A percentile compares a stretch with the other conserved stretches of the same genome.
Conservation (phyloP, 2,113 vertebrate species). For the Riparia riparia region DNA sequence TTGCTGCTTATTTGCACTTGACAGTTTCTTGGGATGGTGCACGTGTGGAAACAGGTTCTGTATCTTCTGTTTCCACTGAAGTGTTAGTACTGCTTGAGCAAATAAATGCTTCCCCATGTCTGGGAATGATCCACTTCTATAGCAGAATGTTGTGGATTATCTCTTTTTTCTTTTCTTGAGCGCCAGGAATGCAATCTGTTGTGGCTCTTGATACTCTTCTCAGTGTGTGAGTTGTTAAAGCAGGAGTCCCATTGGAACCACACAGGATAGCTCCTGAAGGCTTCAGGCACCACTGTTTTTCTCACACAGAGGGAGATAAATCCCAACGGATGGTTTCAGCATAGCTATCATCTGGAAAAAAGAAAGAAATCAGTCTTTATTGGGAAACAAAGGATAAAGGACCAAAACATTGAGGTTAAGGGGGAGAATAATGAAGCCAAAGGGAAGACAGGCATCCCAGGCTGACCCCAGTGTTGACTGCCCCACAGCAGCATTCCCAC, state of each 20-base stretch:
- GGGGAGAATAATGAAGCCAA: not conserved
- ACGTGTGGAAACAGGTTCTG: not conserved
- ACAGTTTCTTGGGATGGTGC: not conserved
- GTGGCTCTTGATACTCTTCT: not conserved
- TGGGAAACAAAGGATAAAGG: not conserved
- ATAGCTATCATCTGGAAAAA: not conserved
- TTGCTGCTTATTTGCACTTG: not conserved
- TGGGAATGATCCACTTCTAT: not conserved
- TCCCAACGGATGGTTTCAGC: not conserved
- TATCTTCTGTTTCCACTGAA: not conserved
- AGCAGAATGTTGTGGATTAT: not conserved
- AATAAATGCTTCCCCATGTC: not conserved
- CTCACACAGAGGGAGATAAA: not conserved
- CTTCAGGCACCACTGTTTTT: not conserved
- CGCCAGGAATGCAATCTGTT: not conserved
- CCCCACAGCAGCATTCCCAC: rapidly evolving
- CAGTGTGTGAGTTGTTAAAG: not conserved
- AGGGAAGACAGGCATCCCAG: not conserved
- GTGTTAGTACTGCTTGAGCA: not conserved
- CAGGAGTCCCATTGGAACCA: not conserved
- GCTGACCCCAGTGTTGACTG: not conserved
- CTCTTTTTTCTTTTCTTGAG: not conserved
- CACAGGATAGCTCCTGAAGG: not conserved
- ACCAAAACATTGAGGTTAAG: not conserved
- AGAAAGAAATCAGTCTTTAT: not conserved